Evolutionary conservation across 1,140 invertebrate species (phyloP).

Genomic region (Radopholus similis): DNA sequence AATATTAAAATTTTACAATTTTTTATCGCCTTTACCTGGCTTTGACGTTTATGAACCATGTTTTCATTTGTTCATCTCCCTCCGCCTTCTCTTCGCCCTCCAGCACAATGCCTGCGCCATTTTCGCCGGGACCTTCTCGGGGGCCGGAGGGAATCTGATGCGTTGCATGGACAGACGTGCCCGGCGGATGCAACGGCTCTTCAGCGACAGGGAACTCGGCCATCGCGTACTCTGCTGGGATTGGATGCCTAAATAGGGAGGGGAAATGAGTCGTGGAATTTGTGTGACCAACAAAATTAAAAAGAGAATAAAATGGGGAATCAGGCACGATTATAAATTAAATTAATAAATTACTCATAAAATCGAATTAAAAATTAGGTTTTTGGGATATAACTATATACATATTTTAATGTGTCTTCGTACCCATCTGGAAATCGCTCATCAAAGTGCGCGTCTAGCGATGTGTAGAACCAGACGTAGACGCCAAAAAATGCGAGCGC

Average conservation of each 20-base stretch:
- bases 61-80: conserved; percentile 30
- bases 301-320: background rate
- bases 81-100: conserved; percentile 20
- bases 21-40: conserved; percentile 25
- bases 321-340: background rate
- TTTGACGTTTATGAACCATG: conserved; percentile 44
- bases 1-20: conserved; percentile 9
- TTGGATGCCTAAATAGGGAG: background rate
- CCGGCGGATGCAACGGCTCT: background rate
- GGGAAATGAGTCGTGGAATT: background rate
- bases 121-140: conserved; percentile 26
- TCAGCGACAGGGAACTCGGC: conserved; percentile 6
- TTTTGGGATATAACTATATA: no score
- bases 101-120: conserved; percentile 29
- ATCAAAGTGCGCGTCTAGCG: background rate
- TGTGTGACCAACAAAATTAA: no score
- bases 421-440: conserved; percentile 14
- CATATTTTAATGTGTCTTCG: no score
- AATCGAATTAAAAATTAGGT: no score
- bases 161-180: background rate
- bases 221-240: background rate
- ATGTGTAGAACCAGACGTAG: conserved; percentile 15
- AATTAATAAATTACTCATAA: background rate
- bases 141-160: background rate
- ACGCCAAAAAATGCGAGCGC: conserved; percentile 22